Evolutionary conservation across 92 coral and sea anemone genomes (phyloP), one percentile per base, ranked within the genome.

Genomic region (Galaxea fascicularis): DNA sequence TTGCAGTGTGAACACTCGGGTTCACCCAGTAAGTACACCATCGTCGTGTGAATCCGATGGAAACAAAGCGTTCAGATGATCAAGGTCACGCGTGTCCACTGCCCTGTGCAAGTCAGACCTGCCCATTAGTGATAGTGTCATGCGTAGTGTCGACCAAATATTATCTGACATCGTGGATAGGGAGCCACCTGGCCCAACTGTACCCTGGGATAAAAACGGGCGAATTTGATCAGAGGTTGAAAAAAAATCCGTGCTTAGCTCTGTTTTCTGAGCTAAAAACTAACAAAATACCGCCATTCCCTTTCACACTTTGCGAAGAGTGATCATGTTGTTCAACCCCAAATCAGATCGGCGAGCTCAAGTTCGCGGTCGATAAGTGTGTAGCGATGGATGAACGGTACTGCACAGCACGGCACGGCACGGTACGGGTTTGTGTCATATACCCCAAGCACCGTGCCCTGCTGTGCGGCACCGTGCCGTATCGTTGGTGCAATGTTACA

Each of bases 151-250:
- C 39, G 99, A 93, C 99, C 99, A 97, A 68, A 97, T 89, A 67
- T 95, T 97, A 86, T 97, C 99, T 7, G 99, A 97, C 99, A 97
- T 97, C 14, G 99, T 97, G 26, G 99, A 89, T 12, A 94, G 86
- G 62, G 93, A 80, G 28, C 87, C 90, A 25, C 87, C 89, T 49
- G 93, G 86, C 59, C 84, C 91, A 44, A 88, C 76, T 25, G 89
- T 47, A 47, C 98, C 99, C 99, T 96, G 87, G 41, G 17, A 65
- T 47, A 83, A 71, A 51, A 18, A 47, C 22, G 4, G 47, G 29
- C 4, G 18, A 28, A 66, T 12, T 60, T 12, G 13, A 6, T 14
- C 16, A 0, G n/a, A 30, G 16, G 12, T 0, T 5, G 82, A 18
- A 10, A 56, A 27, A 20, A 29, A 49, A 10, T 1, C 54, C 54